Conservation (phyloP, 2,797 vertebrate species). For the Eulemur coronatus region DNA sequence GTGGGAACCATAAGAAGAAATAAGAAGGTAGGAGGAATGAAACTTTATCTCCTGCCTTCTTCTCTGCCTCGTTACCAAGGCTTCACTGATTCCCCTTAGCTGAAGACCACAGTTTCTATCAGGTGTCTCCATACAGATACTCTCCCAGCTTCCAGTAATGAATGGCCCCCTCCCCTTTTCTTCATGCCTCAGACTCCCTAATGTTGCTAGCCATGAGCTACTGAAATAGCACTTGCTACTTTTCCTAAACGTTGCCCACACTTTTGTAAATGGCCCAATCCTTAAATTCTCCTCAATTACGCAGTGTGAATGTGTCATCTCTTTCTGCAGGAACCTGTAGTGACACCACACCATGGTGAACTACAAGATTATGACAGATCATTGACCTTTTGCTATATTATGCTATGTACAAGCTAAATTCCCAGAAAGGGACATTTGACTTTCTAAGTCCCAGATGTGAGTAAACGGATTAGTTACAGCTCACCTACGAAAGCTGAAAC, state of each 20-base stretch:
- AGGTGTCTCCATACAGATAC: neutral
- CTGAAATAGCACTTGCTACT: neutral
- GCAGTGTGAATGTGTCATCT: neutral
- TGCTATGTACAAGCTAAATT: slow-evolving; percentile 26
- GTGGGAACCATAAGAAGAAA: neutral
- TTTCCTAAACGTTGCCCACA: neutral
- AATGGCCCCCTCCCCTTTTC: neutral
- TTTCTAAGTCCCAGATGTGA: slow-evolving; percentile 22
- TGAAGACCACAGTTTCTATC: neutral
- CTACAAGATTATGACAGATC: neutral
- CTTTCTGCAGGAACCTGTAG: neutral
- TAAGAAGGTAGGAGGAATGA: neutral
- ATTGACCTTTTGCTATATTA: slow-evolving; percentile 33
- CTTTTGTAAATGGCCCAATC: neutral
- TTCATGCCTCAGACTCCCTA: neutral
- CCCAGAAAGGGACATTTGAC: neutral
- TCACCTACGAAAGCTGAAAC: slow-evolving; percentile 16
- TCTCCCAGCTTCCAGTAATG: slow-evolving; percentile 5
- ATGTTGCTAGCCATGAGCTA: neutral
- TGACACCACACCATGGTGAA: neutral
- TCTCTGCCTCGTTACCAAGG: neutral
- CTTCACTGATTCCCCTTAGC: neutral
- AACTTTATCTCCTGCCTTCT: neutral
- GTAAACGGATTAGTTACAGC: slow-evolving; percentile 20
- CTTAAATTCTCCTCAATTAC: slow-evolving; percentile 2